Percentiles rank a stretch among this genome's conserved stretches.
Evolutionary conservation across 2,113 vertebrate species (phyloP).

Genomic region (Rafetus swinhoei): DNA sequence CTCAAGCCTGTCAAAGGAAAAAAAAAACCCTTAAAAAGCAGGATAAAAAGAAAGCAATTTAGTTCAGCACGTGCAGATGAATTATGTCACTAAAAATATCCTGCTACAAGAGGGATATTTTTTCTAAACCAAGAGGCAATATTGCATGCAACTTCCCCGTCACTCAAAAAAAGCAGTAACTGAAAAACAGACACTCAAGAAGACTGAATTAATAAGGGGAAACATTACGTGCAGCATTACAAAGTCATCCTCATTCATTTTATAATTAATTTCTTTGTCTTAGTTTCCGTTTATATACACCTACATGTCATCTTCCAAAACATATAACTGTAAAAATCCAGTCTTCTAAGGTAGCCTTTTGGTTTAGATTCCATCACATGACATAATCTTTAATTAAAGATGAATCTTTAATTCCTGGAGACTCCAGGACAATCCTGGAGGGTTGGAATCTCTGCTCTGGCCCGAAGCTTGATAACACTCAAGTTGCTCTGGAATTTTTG

Average conservation of each 20-base stretch:
- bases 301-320: background rate
- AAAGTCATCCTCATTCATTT: background rate
- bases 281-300: background rate
- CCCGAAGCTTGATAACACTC: background rate
- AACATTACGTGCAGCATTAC: background rate
- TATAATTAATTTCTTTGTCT: background rate
- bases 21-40: slow-evolving; percentile 52
- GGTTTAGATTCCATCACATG: too few relatives aligned
- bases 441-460: background rate
- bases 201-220: background rate
- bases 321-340: background rate
- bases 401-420: too few relatives aligned
- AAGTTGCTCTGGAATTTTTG: background rate
- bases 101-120: slow-evolving; percentile 20
- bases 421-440: too few relatives aligned
- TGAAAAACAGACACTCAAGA: slow-evolving; percentile 11
- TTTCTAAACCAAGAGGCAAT: background rate
- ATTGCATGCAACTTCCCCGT: background rate
- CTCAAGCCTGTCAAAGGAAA: slow-evolving; percentile 40
- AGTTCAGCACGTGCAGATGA: slow-evolving; percentile 52
- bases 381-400: too few relatives aligned
- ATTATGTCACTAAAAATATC: slow-evolving; percentile 62
- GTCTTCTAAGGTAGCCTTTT: too few relatives aligned
- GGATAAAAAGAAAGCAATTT: slow-evolving; percentile 62
- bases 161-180: background rate